These are phyloP conservation scores for Enteromius afrohamiltoni DNA, from an alignment of 2,797 vertebrate species.

Conservation along the genomic window DNA sequence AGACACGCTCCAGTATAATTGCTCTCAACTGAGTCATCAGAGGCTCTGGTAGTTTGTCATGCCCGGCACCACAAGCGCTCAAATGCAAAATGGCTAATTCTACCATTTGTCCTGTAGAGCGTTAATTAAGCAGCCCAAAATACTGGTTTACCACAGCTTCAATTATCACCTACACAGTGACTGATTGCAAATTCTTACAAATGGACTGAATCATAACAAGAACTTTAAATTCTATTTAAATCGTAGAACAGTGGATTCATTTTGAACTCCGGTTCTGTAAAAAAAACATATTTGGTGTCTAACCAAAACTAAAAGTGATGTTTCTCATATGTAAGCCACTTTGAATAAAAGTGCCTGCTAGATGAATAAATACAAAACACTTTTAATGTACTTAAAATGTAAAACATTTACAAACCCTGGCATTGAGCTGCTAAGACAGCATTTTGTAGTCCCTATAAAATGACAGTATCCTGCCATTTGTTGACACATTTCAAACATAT, in stretches of 20 bases:
- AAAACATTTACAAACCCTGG: background rate
- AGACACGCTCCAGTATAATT: conserved; percentile 20
- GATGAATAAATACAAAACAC: background rate
- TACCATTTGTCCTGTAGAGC: conserved; percentile 25
- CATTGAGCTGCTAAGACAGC: background rate
- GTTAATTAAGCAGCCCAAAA: conserved; percentile 28
- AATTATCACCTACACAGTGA: conserved; percentile 21
- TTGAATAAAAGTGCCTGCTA: background rate
- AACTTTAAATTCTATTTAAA: conserved; percentile 5
- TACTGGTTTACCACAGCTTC: background rate
- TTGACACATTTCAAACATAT: background rate
- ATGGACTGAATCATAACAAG: conserved; percentile 26
- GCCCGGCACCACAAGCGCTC: background rate
- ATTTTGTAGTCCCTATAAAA: background rate
- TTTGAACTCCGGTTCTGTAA: background rate
- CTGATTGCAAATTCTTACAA: conserved; percentile 12
- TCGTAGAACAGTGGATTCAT: background rate
- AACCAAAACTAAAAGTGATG: background rate
- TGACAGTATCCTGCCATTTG: background rate
- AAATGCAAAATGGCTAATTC: conserved; percentile 5
- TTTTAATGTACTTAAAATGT: background rate
- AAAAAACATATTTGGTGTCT: background rate
- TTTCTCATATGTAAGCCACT: background rate
- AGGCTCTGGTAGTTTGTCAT: conserved; percentile 20
- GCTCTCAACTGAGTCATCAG: conserved; percentile 40